Percentiles rank a stretch among this genome's conserved stretches.
These are phyloP conservation scores for Labeo catla DNA, from an alignment of 2,113 vertebrate species.

Conservation along the genomic window DNA sequence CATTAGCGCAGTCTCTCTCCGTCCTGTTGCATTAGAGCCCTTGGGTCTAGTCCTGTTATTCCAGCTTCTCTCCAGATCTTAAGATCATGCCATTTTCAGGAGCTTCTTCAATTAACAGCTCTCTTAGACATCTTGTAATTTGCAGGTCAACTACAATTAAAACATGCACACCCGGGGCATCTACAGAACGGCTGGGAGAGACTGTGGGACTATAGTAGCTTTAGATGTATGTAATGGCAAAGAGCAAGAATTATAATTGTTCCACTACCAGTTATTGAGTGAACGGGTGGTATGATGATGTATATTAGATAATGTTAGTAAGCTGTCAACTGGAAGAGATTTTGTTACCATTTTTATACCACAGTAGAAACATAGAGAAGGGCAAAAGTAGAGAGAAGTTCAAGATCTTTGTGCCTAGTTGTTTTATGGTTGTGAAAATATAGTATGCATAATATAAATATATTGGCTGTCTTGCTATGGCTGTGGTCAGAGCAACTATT, in stretches of 20 bases:
- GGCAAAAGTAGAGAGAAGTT: neutral
- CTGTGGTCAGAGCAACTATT: neutral
- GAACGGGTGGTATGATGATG: neutral
- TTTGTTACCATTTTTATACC: neutral
- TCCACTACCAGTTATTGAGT: conserved; percentile 4
- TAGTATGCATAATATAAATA: neutral
- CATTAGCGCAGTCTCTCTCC: conserved; percentile 59
- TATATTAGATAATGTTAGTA: neutral
- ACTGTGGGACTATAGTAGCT: conserved; percentile 31
- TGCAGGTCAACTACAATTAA: conserved; percentile 64
- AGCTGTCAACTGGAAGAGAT: neutral
- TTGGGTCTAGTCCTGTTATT: conserved; percentile 49
- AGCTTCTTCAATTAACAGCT: conserved; percentile 69
- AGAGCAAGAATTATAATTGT: conserved; percentile 27
- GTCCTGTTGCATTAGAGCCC: conserved; percentile 68
- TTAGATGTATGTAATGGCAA: conserved; percentile 24
- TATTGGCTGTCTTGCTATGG: neutral
- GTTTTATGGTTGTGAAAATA: neutral
- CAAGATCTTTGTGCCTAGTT: neutral
- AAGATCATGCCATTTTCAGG: conserved; percentile 68
- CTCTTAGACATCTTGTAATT: conserved; percentile 61
- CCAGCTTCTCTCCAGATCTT: conserved; percentile 61
- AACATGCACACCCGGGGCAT: conserved; percentile 69
- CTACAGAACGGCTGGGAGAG: conserved; percentile 54
- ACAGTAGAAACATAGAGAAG: neutral